Evolutionary conservation across 37 sponge, comb jelly and placozoan genomes (phyloP), one percentile per base, ranked within the genome.

Genomic region (Aplysina aerophoba): DNA sequence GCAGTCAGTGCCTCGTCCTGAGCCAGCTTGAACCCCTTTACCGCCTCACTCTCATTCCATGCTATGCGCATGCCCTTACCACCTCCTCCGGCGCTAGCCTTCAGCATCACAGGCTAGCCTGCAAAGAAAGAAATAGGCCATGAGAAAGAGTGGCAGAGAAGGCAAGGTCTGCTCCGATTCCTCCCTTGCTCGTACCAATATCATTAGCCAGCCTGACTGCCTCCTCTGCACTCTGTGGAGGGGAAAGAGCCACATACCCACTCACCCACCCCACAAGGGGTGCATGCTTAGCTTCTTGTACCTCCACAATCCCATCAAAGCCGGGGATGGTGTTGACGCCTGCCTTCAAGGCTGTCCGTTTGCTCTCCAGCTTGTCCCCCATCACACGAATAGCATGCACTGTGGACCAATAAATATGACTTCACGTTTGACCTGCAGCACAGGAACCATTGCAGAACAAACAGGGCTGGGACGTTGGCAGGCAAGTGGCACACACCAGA

Each of bases 41-140:
- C 36, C 28, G 79, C 78, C 84, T 99, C 93, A 14, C 85, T 55
- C 14, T 99, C 97, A 90, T 99, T 90, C 90, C 92, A 90, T 1
- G 96, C 93, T 55, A 99, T 93, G 72, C 97, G 93, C 97, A 99
- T 99, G 11, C 99, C 99, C 85, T 99, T 99, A 17, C 99, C 99
- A 3, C 99, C 99, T 30, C 99, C 99, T 24, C 99, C 99, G n/a
- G 99, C 99, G 83, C 93, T 92, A 20, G 99, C 99, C 80, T 99
- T 99, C 60, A 99, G 82, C 99, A 99, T 97, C 55, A 99, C 97
- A 5, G 99, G 99, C 67, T 99, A 99, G 25, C 94, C 97, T 97
- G 75, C 4, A 69, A 33, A 30, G 62, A 28, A 4, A 15, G 36
- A 4, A 69, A 19, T 3, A 15, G 5, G 17, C 12, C 62, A 81